A percentile compares a stretch with the other conserved stretches of the same genome.
These are phyloP conservation scores for Pocillopora verrucosa DNA, from an alignment of 64 coral and sea anemone species.

Conservation along the genomic window DNA sequence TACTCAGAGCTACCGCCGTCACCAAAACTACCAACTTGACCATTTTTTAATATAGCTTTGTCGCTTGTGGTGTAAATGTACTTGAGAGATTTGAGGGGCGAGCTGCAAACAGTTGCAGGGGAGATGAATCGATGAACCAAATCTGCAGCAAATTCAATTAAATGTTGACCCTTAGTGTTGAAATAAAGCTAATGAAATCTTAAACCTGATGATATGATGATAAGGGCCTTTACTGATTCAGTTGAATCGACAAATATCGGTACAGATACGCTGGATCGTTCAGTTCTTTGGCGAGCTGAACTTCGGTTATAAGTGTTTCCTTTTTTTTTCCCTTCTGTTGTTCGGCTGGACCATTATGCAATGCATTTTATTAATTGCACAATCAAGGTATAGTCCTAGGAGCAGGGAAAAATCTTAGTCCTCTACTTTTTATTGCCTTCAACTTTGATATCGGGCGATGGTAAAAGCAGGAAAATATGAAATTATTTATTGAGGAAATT, in stretches of 20 bases:
- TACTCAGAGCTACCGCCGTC: not conserved
- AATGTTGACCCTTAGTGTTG: not conserved
- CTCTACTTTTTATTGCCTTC: no score
- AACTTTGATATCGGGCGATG: no score
- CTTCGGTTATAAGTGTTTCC: not conserved
- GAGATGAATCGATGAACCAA: not conserved
- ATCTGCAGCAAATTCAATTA: constrained; percentile 3
- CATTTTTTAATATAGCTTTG: not conserved
- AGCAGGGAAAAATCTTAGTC: no score
- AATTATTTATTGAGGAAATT: no score
- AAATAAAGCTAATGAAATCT: not conserved
- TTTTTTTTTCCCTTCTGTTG: not conserved
- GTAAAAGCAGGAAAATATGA: no score
- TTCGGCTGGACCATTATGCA: not conserved
- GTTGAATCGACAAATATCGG: not conserved
- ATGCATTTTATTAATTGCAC: not conserved
- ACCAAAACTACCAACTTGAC: not conserved
- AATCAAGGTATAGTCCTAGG: no score
- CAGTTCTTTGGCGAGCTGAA: not conserved
- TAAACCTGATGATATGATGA: not conserved
- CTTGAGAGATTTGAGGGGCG: not conserved
- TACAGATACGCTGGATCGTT: not conserved
- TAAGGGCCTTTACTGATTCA: not conserved
- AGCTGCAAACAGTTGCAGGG: not conserved
- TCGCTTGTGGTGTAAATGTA: not conserved